phyloP scores from a whole-genome alignment of 2,113 vertebrate species.

The Elephas maximus region DNA sequence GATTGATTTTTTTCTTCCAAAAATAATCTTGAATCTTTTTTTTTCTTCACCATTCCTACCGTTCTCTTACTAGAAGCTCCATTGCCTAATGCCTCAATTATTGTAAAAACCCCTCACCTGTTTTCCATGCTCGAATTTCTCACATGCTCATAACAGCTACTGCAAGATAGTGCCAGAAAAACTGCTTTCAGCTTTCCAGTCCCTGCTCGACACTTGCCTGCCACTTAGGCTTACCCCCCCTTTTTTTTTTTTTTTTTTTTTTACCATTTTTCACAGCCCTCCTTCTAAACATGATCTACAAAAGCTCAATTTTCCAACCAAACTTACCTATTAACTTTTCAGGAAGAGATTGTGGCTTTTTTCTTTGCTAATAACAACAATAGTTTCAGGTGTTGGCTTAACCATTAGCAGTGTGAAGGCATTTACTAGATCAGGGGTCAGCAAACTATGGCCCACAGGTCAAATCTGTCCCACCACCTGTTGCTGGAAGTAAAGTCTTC shows the following conservation, averaged over 20 bases:
- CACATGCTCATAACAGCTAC: neutral
- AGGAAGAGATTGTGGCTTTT: neutral
- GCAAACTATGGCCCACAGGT: neutral
- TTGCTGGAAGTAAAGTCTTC: slow-evolving; percentile 21
- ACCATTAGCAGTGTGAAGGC: neutral
- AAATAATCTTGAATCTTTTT: slow-evolving; percentile 1
- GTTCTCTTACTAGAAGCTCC: neutral
- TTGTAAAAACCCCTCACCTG: neutral
- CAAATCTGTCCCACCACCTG: neutral
- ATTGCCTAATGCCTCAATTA: neutral
- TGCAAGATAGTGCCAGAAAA: neutral
- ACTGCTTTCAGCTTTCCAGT: neutral
- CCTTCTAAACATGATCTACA: neutral
- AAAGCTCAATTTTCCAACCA: neutral
- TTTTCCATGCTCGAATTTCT: slow-evolving; percentile 24
- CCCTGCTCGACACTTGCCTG: neutral
- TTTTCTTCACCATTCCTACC: neutral
- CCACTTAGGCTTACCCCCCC: neutral
- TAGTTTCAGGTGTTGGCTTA: neutral
- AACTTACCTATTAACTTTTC: neutral
- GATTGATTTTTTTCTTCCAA: neutral
- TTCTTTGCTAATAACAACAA: neutral
- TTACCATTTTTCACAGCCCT: neutral
- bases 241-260: neutral
- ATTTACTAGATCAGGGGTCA: neutral